phyloP scores from a whole-genome alignment of 2,797 vertebrate genomes.

The Rhinichthys osculus region DNA sequence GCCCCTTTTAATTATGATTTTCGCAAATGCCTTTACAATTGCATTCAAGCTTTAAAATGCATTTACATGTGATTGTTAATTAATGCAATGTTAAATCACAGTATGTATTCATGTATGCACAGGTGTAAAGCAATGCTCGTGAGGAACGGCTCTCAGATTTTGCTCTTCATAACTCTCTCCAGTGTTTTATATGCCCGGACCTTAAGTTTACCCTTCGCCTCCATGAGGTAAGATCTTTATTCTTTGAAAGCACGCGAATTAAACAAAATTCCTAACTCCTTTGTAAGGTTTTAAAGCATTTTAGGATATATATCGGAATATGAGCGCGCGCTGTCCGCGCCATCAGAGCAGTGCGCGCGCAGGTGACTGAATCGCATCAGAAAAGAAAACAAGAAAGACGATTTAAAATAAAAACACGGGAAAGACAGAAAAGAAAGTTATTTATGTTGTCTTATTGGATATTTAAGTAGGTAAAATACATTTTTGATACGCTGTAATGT shows the following conservation, averaged over 20 bases:
- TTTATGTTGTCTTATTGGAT: background rate
- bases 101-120: slow-evolving; percentile 39
- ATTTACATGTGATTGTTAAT: background rate
- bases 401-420: background rate
- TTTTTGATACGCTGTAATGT: no score
- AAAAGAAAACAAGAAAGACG: background rate
- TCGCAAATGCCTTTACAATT: background rate
- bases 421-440: background rate
- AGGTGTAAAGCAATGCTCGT: slow-evolving; percentile 86
- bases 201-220: slow-evolving; percentile 84
- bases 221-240: slow-evolving; percentile 78
- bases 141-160: slow-evolving; percentile 84
- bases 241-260: background rate
- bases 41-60: background rate
- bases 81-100: background rate
- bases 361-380: background rate
- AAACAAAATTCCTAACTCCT: background rate
- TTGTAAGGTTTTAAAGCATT: background rate
- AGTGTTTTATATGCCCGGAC: slow-evolving; percentile 84
- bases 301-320: background rate
- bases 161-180: slow-evolving; percentile 84
- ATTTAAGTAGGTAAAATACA: background rate
- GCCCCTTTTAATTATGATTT: background rate
- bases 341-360: background rate
- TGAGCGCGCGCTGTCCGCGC: background rate